Conservation (phyloP, 1,140 invertebrate genomes). For the Lordiphosa stackelbergi region DNA sequence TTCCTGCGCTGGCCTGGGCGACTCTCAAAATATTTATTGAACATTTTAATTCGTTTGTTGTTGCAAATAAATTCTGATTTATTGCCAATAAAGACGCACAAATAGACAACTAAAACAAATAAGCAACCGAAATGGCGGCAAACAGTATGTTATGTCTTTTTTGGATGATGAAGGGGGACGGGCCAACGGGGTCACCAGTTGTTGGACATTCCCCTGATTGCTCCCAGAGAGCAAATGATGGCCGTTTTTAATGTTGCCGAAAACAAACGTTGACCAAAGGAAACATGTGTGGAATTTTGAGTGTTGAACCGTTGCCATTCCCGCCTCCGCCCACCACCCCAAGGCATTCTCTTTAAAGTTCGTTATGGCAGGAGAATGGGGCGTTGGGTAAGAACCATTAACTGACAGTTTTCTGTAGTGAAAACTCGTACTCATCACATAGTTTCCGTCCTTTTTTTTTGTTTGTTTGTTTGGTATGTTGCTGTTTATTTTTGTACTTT, state of each 20-base stretch:
- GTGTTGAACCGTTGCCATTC: constrained; percentile 6
- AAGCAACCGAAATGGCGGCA: constrained; percentile 31
- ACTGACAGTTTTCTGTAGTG: constrained; percentile 9
- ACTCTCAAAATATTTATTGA: constrained; percentile 76
- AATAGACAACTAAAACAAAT: constrained; percentile 62
- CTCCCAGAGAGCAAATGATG: neutral
- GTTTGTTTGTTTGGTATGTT: too few species aligned
- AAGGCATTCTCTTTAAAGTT: constrained; percentile 23
- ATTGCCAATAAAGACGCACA: constrained; percentile 75
- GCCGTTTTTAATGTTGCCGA: constrained; percentile 21
- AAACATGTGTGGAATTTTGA: constrained; percentile 66
- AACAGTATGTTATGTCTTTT: constrained; percentile 26
- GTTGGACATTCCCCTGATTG: constrained; percentile 3
- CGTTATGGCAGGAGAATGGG: neutral
- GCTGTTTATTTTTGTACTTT: too few species aligned
- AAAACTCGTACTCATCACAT: neutral
- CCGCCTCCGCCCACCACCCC: neutral
- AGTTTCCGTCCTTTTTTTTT: too few species aligned
- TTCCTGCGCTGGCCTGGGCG: constrained; percentile 17
- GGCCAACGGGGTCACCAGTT: constrained; percentile 1
- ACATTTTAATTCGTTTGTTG: constrained; percentile 77
- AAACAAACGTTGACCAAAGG: constrained; percentile 33
- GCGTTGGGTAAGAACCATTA: constrained; percentile 13
- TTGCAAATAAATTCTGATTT: constrained; percentile 77
- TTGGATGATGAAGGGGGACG: too few species aligned